phyloP scores from a whole-genome alignment of 2,797 vertebrate genomes.

The Podargus strigoides region DNA sequence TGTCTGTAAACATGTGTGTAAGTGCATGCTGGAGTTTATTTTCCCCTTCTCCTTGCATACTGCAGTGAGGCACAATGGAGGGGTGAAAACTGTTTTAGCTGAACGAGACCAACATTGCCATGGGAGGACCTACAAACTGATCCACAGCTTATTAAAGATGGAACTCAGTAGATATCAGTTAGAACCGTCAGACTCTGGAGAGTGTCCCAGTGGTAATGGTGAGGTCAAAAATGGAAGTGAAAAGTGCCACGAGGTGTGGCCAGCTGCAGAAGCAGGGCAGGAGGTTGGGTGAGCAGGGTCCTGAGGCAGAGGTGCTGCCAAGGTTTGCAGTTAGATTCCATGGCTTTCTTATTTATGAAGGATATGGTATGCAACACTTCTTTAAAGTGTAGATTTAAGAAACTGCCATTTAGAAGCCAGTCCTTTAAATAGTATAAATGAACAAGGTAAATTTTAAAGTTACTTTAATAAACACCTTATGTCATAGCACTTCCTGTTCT shows the following conservation, averaged over 20 bases:
- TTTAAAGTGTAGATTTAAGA: not conserved
- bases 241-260: not conserved
- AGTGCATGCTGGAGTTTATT: not conserved
- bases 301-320: not conserved
- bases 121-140: not conserved
- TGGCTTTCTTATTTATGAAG: not conserved
- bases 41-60: not conserved
- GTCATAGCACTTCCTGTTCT: not conserved
- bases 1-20: not conserved
- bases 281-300: accelerated
- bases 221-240: not conserved
- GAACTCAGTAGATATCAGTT: not conserved
- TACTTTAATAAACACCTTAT: not conserved
- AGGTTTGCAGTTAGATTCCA: not conserved
- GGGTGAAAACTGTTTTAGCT: not conserved
- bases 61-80: not conserved
- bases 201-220: not conserved
- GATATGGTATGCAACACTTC: not conserved
- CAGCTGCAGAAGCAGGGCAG: not conserved
- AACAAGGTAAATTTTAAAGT: not conserved
- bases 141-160: not conserved
- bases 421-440: not conserved
- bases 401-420: not conserved
- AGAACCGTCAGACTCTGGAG: not conserved
- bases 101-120: not conserved